Evolutionary conservation across 2,888 invertebrate genomes (phyloP), one percentile per base, ranked within the genome.

Genomic region (Celastrina argiolus): DNA sequence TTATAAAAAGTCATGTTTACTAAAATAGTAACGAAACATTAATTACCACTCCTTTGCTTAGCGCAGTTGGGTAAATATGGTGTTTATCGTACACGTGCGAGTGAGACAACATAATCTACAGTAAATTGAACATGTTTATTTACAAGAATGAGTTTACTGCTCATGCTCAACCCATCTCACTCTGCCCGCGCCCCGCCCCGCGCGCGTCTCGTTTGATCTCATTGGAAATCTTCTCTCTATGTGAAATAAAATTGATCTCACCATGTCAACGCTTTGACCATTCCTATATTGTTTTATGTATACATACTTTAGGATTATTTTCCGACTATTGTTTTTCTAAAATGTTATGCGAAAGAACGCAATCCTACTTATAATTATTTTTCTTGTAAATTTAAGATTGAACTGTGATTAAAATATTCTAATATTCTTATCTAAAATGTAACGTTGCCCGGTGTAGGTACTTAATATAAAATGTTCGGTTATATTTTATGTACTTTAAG

Each of bases 161-260:
- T n/a, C n/a, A n/a, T n/a, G n/a, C n/a, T n/a, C n/a, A n/a, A n/a
- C n/a, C n/a, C n/a, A n/a, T n/a, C 28, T 7, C 36, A 7, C 6
- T 7, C 36, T 1, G 36, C 36, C 6, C 36, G n/a, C 7, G 6
- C 36, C 36, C 10, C 12, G 36, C 36, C 18, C 45, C 45, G 45
- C 22, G 51, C 14, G 51, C 26, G 26, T 12, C 22, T 22, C 39
- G 12, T 74, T 76, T 85, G 88, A 88, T 88, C 88, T 88, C 88
- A 83, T 87, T 85, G 71, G 71, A 65, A 69, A 71, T 67, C 69
- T 66, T 69, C 63, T 71, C 70, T 71, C 69, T 70, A 65, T 63
- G 63, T 68, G 36, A 70, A 63, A 67, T 68, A 28, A 70, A 63
- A 67, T 66, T 69, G 71, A 72, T 71, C 73, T 73, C 72, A 71